Conservation (phyloP, 2,113 vertebrate genomes). For the Brachyistius frenatus region DNA sequence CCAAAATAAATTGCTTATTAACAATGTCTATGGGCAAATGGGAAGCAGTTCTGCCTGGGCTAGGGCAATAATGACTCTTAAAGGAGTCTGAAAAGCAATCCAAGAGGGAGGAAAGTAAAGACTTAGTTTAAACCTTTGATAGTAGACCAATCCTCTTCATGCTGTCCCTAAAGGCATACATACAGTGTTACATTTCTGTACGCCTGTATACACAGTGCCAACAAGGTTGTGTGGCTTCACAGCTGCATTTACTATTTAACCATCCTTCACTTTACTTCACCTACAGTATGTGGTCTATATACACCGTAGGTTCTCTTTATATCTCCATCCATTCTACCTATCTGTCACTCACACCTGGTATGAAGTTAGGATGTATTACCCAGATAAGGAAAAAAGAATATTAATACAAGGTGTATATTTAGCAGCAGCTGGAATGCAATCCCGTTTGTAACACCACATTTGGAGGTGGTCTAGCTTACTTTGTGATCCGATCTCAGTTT, state of each 20-base stretch:
- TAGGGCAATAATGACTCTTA: conserved; percentile 63
- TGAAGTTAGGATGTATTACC: not conserved
- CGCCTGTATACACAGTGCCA: conserved; percentile 9
- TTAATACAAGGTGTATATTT: conserved; percentile 15
- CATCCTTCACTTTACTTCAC: not conserved
- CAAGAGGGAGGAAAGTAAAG: conserved; percentile 30
- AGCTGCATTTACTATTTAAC: conserved; percentile 5
- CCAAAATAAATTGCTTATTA: conserved; percentile 77
- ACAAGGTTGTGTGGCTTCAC: not conserved
- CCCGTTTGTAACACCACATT: conserved; percentile 20
- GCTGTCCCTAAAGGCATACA: not conserved
- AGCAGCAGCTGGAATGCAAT: conserved; percentile 22
- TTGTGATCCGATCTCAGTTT: conserved; percentile 16
- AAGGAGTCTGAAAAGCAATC: conserved; percentile 52
- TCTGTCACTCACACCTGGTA: not conserved
- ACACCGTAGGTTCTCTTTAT: not conserved
- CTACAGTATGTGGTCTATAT: not conserved
- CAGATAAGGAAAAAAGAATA: conserved; percentile 19
- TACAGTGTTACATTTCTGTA: conserved; percentile 7
- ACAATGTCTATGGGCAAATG: conserved; percentile 68
- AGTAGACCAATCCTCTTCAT: conserved; percentile 7
- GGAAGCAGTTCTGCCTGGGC: conserved; percentile 51
- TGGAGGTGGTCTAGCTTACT: conserved; percentile 1
- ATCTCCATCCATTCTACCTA: conserved; percentile 12
- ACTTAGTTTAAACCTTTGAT: conserved; percentile 48